phyloP scores from a whole-genome alignment of 2,797 vertebrate genomes.

The Salmo trutta region DNA sequence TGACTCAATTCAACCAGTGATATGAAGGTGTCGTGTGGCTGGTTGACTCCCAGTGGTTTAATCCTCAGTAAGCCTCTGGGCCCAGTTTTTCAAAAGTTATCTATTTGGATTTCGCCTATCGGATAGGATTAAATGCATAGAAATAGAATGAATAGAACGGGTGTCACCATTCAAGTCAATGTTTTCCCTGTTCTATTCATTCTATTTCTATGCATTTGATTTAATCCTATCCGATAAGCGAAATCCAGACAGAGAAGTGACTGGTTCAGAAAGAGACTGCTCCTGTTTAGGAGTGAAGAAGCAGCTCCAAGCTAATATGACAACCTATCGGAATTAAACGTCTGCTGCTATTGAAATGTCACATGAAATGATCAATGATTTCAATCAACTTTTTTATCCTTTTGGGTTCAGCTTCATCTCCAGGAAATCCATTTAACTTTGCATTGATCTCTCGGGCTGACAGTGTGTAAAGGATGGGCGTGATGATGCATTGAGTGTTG shows the following conservation, averaged over 20 bases:
- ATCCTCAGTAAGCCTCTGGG: neutral
- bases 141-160: no score
- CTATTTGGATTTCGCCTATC: no score
- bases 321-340: conserved; percentile 36
- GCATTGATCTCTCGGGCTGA: neutral
- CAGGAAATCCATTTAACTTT: neutral
- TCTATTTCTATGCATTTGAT: no score
- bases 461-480: neutral
- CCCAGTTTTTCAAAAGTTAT: no score
- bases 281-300: neutral
- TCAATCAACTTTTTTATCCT: conserved; percentile 26
- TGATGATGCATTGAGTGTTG: neutral
- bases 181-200: no score
- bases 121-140: no score
- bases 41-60: neutral
- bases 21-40: neutral
- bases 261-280: no score
- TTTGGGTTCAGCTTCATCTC: neutral
- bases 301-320: conserved; percentile 9
- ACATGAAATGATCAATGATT: conserved; percentile 47
- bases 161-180: no score
- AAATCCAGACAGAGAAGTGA: no score
- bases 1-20: neutral
- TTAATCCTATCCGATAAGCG: no score
- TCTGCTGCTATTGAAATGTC: conserved; percentile 40